These are phyloP conservation scores for Oikopleura albicans DNA, from an alignment of 23 tunicate species.

Conservation along the genomic window DNA sequence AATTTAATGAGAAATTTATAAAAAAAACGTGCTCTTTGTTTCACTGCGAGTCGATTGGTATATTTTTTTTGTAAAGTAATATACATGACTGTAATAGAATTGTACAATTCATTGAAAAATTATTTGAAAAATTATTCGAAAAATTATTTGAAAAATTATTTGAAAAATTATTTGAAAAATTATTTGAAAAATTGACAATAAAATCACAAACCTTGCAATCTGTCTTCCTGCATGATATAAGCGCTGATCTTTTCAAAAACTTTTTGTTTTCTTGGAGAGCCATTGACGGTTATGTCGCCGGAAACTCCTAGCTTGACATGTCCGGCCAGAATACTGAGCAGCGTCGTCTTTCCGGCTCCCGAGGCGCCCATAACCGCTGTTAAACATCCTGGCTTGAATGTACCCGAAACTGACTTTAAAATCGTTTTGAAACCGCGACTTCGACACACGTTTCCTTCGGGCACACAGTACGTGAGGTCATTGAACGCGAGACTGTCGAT, in stretches of 20 bases:
- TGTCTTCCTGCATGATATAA: conserved; percentile 96
- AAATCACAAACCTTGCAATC: conserved; percentile 46
- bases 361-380: conserved; percentile 80
- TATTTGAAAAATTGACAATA: no score
- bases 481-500: neutral
- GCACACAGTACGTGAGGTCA: neutral
- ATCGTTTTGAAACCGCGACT: neutral
- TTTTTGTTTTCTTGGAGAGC: conserved; percentile 39
- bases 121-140: no score
- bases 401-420: neutral
- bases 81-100: no score
- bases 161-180: no score
- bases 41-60: no score
- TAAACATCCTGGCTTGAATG: conserved; percentile 38
- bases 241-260: conserved; percentile 57
- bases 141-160: no score
- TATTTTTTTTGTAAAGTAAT: no score
- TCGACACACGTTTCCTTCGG: neutral
- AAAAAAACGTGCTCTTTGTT: no score
- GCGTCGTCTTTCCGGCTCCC: conserved; percentile 90
- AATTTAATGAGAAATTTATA: no score
- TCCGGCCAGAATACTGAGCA: conserved; percentile 67
- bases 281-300: conserved; percentile 68
- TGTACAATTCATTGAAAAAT: no score
- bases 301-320: conserved; percentile 56